A percentile compares a stretch with the other conserved stretches of the same genome.
Evolutionary conservation across 2,888 invertebrate species (phyloP).

Genomic region (Polylopha cassiicola): DNA sequence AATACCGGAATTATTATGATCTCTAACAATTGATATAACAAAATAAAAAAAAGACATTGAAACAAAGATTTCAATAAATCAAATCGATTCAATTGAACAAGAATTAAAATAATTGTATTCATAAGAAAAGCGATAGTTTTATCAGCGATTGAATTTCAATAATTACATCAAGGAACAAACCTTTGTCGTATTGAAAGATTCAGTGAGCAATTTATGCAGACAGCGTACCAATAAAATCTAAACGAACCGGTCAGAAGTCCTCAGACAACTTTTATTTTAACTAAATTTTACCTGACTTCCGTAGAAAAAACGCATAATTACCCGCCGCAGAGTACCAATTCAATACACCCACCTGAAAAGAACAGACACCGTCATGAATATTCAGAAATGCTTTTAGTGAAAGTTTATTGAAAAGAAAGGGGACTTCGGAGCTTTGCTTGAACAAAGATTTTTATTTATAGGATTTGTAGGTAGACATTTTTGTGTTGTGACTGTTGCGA

Average conservation of each 20-base stretch:
- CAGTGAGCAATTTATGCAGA: slow-evolving; percentile 23
- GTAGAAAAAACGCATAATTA: slow-evolving; percentile 41
- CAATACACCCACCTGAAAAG: slow-evolving; percentile 70
- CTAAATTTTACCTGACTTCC: slow-evolving; percentile 40
- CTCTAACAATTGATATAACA: too few species aligned
- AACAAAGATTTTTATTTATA: slow-evolving; percentile 14
- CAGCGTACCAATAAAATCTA: slow-evolving; percentile 38
- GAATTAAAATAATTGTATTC: too few species aligned
- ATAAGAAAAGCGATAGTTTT: slow-evolving; percentile 8
- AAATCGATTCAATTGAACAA: too few species aligned
- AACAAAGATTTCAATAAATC: too few species aligned
- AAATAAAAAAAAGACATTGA: too few species aligned
- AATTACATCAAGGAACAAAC: slow-evolving; percentile 12
- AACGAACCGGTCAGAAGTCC: slow-evolving; percentile 31
- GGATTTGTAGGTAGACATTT: neutral
- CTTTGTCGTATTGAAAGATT: slow-evolving; percentile 1
- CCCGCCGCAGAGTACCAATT: slow-evolving; percentile 49
- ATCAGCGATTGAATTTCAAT: slow-evolving; percentile 13
- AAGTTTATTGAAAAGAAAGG: slow-evolving; percentile 67
- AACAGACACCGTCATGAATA: slow-evolving; percentile 71
- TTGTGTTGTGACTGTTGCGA: neutral
- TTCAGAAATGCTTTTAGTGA: slow-evolving; percentile 64
- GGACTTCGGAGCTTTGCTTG: slow-evolving; percentile 23
- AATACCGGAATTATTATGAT: too few species aligned
- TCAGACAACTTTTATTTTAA: slow-evolving; percentile 40